These are phyloP conservation scores for Todiramphus saurophagus DNA, from an alignment of 2,113 vertebrate genomes.

Conservation along the genomic window DNA sequence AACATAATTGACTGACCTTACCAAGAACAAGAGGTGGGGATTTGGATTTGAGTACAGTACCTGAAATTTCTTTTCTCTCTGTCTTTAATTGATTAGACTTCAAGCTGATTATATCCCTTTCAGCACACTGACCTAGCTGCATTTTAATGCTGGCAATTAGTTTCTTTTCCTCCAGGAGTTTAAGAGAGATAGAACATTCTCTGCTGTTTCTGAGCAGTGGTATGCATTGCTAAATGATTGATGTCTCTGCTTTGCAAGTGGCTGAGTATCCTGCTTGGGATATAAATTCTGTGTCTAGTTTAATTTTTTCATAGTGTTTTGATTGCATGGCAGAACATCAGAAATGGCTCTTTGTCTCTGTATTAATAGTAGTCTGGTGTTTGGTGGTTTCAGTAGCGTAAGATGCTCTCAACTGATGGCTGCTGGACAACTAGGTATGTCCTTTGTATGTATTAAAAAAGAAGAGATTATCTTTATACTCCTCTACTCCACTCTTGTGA, in stretches of 20 bases:
- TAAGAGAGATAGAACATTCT: not conserved
- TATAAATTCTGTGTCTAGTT: not conserved
- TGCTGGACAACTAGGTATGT: not conserved
- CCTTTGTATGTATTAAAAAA: not conserved
- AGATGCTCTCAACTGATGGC: not conserved
- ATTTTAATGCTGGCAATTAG: constrained; percentile 13
- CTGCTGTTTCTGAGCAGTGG: not conserved
- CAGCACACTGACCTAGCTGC: not conserved
- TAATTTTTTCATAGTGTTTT: not conserved
- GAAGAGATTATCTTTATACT: not conserved
- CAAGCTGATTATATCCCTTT: constrained; percentile 23
- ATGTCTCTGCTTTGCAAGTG: not conserved
- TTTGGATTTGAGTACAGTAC: not conserved
- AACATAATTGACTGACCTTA: not conserved
- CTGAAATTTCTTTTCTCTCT: not conserved
- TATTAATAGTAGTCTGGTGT: not conserved
- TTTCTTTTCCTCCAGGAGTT: not conserved
- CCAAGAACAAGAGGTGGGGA: not conserved
- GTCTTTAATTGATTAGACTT: constrained; percentile 29
- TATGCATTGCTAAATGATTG: not conserved
- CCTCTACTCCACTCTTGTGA: too few species aligned
- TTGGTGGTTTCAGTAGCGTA: not conserved
- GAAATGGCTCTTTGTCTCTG: not conserved
- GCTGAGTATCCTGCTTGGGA: not conserved
- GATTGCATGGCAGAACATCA: not conserved